phyloP scores from a whole-genome alignment of 2,888 invertebrate genomes.

The Tenthredo scrophulariae region DNA sequence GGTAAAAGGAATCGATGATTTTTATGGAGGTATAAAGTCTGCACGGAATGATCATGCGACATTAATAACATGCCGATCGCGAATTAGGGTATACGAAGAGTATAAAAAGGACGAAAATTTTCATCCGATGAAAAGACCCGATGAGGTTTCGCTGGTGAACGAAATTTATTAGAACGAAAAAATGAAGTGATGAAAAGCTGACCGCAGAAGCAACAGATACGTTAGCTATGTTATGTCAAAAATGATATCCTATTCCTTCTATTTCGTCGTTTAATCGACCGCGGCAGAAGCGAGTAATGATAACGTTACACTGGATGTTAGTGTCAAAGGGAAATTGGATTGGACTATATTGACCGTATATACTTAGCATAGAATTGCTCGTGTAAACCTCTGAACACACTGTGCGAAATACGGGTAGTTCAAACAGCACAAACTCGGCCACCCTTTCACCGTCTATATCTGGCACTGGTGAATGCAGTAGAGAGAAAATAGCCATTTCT shows the following conservation, averaged over 20 bases:
- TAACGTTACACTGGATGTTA: conserved; percentile 20
- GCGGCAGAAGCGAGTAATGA: conserved; percentile 23
- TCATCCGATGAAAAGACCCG: not conserved
- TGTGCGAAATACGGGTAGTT: not conserved
- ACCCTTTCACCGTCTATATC: not conserved
- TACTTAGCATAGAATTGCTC: conserved; percentile 28
- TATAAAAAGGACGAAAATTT: not conserved
- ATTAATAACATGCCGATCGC: not conserved
- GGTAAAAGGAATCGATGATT: not conserved
- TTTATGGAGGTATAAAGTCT: not conserved
- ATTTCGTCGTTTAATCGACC: conserved; percentile 20
- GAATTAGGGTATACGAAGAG: not conserved
- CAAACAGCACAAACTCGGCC: not conserved
- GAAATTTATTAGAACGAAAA: not conserved
- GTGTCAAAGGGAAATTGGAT: conserved; percentile 45
- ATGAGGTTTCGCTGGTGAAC: not conserved
- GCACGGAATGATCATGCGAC: not conserved
- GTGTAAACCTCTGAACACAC: conserved; percentile 1
- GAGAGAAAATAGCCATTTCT: not conserved
- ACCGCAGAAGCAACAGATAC: not conserved
- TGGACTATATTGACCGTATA: conserved; percentile 17
- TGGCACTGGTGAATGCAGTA: not conserved
- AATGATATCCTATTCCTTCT: not conserved
- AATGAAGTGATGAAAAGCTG: not conserved
- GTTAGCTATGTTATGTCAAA: not conserved